Evolutionary conservation across 2,797 vertebrate genomes (phyloP).

Genomic region (Danio aesculapii): DNA sequence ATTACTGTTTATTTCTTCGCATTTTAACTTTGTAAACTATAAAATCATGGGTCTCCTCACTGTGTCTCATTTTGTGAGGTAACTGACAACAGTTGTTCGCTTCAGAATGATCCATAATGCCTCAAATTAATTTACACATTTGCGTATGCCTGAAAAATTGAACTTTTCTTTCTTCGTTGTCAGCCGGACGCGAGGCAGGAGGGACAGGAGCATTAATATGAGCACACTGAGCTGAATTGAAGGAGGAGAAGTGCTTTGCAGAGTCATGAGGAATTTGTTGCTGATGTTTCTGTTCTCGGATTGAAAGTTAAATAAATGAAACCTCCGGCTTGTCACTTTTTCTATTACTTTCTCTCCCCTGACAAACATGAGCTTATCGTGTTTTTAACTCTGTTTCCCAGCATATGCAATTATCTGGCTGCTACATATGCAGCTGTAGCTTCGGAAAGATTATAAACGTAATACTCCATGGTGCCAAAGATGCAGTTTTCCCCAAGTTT

Average conservation of each 20-base stretch:
- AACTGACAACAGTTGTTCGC: too few relatives aligned
- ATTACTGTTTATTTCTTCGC: too few relatives aligned
- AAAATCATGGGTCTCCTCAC: too few relatives aligned
- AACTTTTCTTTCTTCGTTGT: slow-evolving; percentile 2
- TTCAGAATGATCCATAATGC: neutral
- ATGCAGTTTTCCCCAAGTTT: slow-evolving; percentile 18
- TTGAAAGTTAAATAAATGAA: slow-evolving; percentile 60
- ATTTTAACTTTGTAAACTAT: too few relatives aligned
- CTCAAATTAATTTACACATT: neutral
- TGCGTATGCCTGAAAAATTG: neutral
- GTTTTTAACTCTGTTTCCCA: slow-evolving; percentile 48
- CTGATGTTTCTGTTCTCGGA: slow-evolving; percentile 60
- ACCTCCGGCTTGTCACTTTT: slow-evolving; percentile 41
- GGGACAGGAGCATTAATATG: slow-evolving; percentile 53
- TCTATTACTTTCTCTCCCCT: slow-evolving; percentile 40
- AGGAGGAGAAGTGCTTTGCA: slow-evolving; percentile 47
- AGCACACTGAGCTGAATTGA: slow-evolving; percentile 48
- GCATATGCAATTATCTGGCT: slow-evolving; percentile 47
- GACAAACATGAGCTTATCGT: slow-evolving; percentile 49
- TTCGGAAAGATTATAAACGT: slow-evolving; percentile 23
- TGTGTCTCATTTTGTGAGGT: too few relatives aligned
- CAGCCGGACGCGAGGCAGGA: neutral
- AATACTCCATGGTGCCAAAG: slow-evolving; percentile 14
- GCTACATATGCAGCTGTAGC: slow-evolving; percentile 24
- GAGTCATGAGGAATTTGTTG: slow-evolving; percentile 62